These are phyloP conservation scores for Molothrus aeneus DNA, from an alignment of 2,797 vertebrate species.

Conservation along the genomic window DNA sequence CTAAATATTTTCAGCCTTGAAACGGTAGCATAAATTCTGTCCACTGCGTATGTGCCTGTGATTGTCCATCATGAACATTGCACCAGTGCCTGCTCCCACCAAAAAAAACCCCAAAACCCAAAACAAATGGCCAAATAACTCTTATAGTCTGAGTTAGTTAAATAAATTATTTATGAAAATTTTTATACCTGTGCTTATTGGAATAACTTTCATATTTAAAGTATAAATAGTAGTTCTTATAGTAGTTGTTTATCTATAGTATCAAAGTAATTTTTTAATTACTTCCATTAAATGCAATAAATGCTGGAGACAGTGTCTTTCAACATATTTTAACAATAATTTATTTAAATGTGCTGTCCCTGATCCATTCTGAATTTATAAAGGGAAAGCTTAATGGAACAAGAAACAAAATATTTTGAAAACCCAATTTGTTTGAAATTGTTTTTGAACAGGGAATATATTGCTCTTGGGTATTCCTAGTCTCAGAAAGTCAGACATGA, in stretches of 20 bases:
- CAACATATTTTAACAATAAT: background rate
- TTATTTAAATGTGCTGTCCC: background rate
- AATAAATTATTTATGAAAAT: conserved; percentile 23
- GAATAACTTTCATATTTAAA: background rate
- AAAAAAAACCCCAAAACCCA: background rate
- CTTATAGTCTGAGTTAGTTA: background rate
- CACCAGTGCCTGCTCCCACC: background rate
- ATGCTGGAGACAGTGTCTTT: background rate
- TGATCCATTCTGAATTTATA: background rate
- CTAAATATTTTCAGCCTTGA: background rate
- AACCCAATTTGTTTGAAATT: background rate
- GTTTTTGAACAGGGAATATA: background rate
- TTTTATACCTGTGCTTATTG: rapidly evolving
- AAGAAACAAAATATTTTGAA: background rate
- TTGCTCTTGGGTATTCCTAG: background rate
- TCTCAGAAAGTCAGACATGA: background rate
- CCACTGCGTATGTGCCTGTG: background rate
- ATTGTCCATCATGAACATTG: background rate
- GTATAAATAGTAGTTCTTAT: background rate
- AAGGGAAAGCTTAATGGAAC: background rate
- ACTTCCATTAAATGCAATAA: too few species aligned
- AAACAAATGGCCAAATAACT: background rate
- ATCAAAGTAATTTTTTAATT: background rate
- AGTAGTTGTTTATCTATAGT: background rate
- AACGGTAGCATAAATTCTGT: background rate